These are phyloP conservation scores for Morone saxatilis DNA, from an alignment of 2,113 vertebrate genomes.

Conservation along the genomic window DNA sequence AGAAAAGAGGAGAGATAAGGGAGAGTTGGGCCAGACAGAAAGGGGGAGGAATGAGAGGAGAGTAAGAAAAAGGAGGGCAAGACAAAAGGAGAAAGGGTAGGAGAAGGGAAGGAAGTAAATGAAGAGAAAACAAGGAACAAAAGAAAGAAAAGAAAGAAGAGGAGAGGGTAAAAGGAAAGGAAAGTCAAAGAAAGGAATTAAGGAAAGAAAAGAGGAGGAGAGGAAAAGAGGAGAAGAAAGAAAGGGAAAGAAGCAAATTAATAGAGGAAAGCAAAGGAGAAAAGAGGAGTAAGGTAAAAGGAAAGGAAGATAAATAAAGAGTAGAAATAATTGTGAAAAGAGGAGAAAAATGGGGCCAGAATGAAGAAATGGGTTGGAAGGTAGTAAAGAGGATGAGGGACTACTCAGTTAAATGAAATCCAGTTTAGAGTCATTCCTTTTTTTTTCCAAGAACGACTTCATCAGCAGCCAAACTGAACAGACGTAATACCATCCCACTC, in stretches of 20 bases:
- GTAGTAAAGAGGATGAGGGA: conserved; percentile 30
- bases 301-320: not conserved
- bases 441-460: conserved; percentile 1
- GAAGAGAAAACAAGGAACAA: not conserved
- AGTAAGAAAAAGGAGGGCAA: not conserved
- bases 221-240: not conserved
- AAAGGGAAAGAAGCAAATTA: not conserved
- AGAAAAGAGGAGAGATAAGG: not conserved
- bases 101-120: not conserved
- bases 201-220: conserved; percentile 26
- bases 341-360: conserved; percentile 15
- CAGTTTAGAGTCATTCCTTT: conserved; percentile 36
- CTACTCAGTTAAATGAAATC: conserved; percentile 56
- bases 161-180: not conserved
- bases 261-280: no score
- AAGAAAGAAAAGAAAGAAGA: no score
- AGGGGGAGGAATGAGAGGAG: conserved; percentile 9
- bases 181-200: not conserved
- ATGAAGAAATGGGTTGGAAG: not conserved
- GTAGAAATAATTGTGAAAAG: not conserved
- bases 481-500: conserved; percentile 10
- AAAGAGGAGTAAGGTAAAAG: not conserved
- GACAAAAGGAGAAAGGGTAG: no score
- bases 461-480: conserved; percentile 35
- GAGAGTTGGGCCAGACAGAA: not conserved